phyloP scores from a whole-genome alignment of 1,140 invertebrate species.

The Lepidurus apus region DNA sequence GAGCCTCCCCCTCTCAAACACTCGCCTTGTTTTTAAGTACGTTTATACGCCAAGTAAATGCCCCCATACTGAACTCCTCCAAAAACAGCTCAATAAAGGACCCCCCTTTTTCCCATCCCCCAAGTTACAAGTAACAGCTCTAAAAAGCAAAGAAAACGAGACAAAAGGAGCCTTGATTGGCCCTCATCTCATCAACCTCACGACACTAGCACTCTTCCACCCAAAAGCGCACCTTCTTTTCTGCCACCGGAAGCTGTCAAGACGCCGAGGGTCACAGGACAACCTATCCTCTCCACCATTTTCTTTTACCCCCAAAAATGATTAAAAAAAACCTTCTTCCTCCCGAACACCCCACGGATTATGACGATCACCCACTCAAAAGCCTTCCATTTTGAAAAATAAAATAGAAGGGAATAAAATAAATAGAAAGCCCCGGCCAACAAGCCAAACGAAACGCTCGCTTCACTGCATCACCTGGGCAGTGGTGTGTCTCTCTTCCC shows the following conservation, averaged over 20 bases:
- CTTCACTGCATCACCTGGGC: neutral
- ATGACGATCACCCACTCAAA: neutral
- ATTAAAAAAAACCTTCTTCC: neutral
- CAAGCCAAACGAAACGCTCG: neutral
- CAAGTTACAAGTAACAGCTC: neutral
- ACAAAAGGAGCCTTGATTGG: constrained; percentile 15
- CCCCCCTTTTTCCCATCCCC: neutral
- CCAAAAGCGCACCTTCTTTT: neutral
- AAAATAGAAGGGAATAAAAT: neutral
- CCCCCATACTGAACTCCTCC: neutral
- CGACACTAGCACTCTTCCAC: neutral
- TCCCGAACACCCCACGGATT: neutral
- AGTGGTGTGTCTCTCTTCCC: neutral
- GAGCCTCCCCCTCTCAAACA: neutral
- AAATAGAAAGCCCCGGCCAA: neutral
- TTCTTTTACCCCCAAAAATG: neutral
- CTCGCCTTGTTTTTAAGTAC: neutral
- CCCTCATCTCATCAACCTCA: neutral
- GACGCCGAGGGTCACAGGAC: neutral
- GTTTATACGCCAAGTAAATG: too few species aligned
- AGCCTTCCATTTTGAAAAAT: neutral
- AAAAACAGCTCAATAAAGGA: constrained; percentile 10
- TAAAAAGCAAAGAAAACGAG: neutral
- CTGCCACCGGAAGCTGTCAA: constrained; percentile 20
- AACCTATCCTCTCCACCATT: neutral